phyloP scores from a whole-genome alignment of 1,140 invertebrate species.

The Oreohelix idahoensis region DNA sequence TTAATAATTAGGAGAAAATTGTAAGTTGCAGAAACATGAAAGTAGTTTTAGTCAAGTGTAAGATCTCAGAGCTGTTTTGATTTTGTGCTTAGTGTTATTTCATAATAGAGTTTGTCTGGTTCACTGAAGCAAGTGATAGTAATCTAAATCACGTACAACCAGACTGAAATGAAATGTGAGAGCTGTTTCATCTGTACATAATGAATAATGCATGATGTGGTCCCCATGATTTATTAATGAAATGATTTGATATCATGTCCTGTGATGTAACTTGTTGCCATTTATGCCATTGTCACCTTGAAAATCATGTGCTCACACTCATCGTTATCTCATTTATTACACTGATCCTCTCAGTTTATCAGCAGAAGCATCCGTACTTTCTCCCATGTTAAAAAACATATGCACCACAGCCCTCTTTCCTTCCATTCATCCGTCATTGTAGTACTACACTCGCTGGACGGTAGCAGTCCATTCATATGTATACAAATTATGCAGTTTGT shows the following conservation, averaged over 20 bases:
- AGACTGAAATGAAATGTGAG: no score
- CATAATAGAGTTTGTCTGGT: no score
- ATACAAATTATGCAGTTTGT: not conserved
- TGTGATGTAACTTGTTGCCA: not conserved
- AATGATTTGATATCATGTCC: not conserved
- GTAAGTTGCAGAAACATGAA: no score
- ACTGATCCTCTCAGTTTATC: not conserved
- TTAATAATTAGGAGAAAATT: no score
- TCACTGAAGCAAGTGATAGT: no score
- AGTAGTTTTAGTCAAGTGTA: no score
- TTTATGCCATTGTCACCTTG: not conserved
- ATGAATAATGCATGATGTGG: not conserved
- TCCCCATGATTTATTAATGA: not conserved
- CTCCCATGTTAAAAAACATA: not conserved
- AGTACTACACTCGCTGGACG: not conserved
- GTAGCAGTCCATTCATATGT: not conserved
- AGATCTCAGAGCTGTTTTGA: no score
- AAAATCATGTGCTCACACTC: not conserved
- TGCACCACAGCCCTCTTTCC: not conserved
- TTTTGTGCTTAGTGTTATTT: no score
- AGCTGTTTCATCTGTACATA: not conserved
- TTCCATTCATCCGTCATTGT: not conserved
- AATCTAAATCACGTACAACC: no score
- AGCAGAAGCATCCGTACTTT: not conserved
- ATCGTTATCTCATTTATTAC: not conserved